Evolutionary conservation across 2,888 invertebrate species (phyloP).

Genomic region (Leptinotarsa tumamoca): DNA sequence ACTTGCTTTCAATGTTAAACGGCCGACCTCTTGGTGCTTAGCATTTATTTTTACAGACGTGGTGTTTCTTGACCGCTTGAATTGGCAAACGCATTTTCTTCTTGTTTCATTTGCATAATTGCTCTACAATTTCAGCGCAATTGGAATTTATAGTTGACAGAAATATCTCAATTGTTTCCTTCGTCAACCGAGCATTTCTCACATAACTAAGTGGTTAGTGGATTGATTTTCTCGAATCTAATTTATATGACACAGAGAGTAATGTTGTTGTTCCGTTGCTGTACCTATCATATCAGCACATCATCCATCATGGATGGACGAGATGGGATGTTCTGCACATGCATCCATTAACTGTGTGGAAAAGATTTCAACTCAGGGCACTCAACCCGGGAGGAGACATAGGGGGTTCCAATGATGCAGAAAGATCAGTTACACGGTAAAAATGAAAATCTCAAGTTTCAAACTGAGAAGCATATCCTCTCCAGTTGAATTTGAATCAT

Average conservation of each 20-base stretch:
- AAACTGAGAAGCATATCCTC: too few species aligned
- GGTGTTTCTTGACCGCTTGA: conserved; percentile 14
- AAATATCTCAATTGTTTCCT: conserved; percentile 33
- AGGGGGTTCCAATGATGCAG: too few species aligned
- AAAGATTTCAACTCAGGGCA: too few species aligned
- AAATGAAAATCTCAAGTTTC: too few species aligned
- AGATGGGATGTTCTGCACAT: too few species aligned
- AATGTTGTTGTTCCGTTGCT: too few species aligned
- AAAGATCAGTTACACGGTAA: too few species aligned
- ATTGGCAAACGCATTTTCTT: conserved; percentile 17
- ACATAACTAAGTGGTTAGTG: not conserved
- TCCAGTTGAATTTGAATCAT: too few species aligned
- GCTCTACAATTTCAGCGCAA: conserved; percentile 14
- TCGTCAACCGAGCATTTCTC: not conserved
- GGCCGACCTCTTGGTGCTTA: conserved; percentile 31
- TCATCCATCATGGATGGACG: too few species aligned
- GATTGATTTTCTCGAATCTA: not conserved
- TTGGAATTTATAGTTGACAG: conserved; percentile 31
- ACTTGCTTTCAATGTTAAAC: conserved; percentile 29
- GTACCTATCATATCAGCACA: too few species aligned
- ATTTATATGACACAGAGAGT: not conserved
- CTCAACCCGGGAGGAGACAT: too few species aligned
- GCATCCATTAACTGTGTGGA: too few species aligned
- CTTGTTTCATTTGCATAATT: conserved; percentile 18
- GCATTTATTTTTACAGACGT: conserved; percentile 31